A percentile compares a stretch with the other conserved stretches of the same genome.
Conservation (phyloP, 2,113 vertebrate genomes). For the Pluvianellus socialis region DNA sequence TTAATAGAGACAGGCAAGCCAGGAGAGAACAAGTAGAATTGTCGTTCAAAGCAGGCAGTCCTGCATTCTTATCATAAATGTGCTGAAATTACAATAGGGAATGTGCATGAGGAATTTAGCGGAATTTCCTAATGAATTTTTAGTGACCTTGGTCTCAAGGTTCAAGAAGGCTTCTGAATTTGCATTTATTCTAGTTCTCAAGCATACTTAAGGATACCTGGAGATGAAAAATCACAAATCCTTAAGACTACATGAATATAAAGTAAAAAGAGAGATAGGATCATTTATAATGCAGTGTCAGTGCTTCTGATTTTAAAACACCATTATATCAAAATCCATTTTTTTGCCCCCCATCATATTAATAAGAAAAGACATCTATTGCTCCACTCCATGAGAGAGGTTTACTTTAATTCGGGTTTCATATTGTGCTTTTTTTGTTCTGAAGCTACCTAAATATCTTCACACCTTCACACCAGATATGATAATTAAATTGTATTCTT, state of each 20-base stretch:
- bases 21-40: not conserved
- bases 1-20: slow-evolving; percentile 6
- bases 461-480: not conserved
- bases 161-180: not conserved
- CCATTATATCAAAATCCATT: not conserved
- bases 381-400: not conserved
- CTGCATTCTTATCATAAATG: slow-evolving; percentile 2
- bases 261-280: not conserved
- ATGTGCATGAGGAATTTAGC: slow-evolving; percentile 40
- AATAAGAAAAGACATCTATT: not conserved
- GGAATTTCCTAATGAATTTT: slow-evolving; percentile 9
- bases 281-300: slow-evolving; percentile 50
- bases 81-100: slow-evolving; percentile 45
- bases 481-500: not conserved
- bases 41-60: not conserved
- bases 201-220: slow-evolving; percentile 18
- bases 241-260: slow-evolving; percentile 29
- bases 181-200: slow-evolving; percentile 40
- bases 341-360: not conserved
- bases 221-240: slow-evolving; percentile 21
- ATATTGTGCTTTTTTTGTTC: not conserved
- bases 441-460: not conserved
- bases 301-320: slow-evolving; percentile 44
- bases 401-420: not conserved
- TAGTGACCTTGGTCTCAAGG: slow-evolving; percentile 51